These are phyloP conservation scores for Lucinisca nassula DNA, from an alignment of 2,888 invertebrate species.

Conservation along the genomic window DNA sequence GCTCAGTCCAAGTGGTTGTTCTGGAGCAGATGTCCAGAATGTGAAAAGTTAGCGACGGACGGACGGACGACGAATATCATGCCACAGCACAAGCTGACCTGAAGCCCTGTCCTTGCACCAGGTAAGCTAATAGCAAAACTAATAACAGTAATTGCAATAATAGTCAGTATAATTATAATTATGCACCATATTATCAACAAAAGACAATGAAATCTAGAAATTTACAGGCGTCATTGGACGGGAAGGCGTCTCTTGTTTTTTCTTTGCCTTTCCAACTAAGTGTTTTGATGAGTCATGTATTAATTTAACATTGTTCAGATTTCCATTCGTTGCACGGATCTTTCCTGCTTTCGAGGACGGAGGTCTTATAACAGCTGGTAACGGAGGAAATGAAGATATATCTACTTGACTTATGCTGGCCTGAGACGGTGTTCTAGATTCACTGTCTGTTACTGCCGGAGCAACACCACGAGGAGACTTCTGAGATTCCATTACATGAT, in stretches of 20 bases:
- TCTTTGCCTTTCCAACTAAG: neutral
- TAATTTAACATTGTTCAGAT: neutral
- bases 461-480: neutral
- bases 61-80: too few species aligned
- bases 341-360: neutral
- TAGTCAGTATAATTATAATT: too few species aligned
- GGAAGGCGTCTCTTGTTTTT: neutral
- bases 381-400: neutral
- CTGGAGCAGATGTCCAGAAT: too few species aligned
- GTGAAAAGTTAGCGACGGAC: too few species aligned
- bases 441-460: neutral
- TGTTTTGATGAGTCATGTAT: neutral
- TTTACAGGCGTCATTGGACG: constrained; percentile 5
- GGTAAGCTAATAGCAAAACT: too few species aligned
- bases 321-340: neutral
- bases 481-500: constrained; percentile 11
- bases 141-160: too few species aligned
- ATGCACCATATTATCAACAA: too few species aligned
- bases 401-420: neutral
- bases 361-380: neutral
- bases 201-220: too few species aligned
- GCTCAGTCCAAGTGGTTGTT: too few species aligned
- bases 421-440: neutral
- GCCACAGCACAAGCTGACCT: too few species aligned
- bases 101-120: too few species aligned